Conservation (phyloP, 2,888 invertebrate genomes). For the Agriopis aurantiaria region DNA sequence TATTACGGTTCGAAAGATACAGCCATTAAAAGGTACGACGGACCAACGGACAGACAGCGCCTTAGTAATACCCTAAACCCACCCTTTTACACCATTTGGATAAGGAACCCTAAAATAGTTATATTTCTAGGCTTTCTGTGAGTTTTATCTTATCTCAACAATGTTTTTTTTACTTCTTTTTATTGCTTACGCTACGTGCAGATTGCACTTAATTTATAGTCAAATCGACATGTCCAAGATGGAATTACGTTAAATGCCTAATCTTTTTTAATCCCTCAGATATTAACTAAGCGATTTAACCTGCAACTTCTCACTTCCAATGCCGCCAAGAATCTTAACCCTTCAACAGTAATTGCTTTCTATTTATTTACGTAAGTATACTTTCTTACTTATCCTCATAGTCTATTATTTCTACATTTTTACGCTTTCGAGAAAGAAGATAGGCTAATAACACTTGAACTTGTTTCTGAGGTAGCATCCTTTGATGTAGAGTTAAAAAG, state of each 20-base stretch:
- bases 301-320: conserved; percentile 55
- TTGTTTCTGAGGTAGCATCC: conserved; percentile 32
- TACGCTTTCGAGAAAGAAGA: background rate
- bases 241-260: background rate
- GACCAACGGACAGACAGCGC: no score
- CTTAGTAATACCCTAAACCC: no score
- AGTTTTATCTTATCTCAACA: no score
- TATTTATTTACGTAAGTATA: conserved; percentile 45
- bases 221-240: no score
- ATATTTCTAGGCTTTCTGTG: no score
- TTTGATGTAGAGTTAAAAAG: conserved; percentile 65
- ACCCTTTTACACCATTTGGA: no score
- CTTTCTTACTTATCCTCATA: conserved; percentile 58
- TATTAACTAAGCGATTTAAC: conserved; percentile 33
- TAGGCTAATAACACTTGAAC: conserved; percentile 3
- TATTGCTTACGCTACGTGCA: no score
- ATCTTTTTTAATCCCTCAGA: background rate
- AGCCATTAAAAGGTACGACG: no score
- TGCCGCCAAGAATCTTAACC: conserved; percentile 57
- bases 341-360: conserved; percentile 64
- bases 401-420: conserved; percentile 34
- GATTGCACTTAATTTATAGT: no score
- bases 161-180: no score
- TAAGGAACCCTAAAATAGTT: no score
- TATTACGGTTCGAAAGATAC: no score